phyloP scores from a whole-genome alignment of 2,888 invertebrate species.

The Nipponacmea schrenckii region DNA sequence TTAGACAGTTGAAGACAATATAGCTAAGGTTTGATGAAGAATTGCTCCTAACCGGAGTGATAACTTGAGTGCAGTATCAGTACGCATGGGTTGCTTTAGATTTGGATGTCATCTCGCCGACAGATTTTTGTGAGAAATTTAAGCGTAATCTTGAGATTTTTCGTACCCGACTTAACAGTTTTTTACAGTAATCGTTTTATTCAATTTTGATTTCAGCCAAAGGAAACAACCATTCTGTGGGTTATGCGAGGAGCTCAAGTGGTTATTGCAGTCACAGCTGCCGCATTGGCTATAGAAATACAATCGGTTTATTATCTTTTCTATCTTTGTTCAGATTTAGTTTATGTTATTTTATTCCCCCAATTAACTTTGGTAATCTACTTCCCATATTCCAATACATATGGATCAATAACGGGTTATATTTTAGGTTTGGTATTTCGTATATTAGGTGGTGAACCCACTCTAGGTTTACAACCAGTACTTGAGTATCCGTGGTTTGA shows the following conservation, averaged over 20 bases:
- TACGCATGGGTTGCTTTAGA: neutral
- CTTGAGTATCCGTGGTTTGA: constrained; percentile 34
- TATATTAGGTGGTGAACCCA: constrained; percentile 25
- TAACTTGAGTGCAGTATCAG: neutral
- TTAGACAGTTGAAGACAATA: too few relatives aligned
- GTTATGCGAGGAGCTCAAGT: constrained; percentile 86
- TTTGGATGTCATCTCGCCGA: too few relatives aligned
- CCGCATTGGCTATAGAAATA: constrained; percentile 94
- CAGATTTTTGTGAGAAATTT: too few relatives aligned
- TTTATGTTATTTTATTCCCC: constrained; percentile 97
- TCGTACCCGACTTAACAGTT: too few relatives aligned
- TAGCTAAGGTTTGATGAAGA: too few relatives aligned
- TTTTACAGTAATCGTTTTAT: neutral
- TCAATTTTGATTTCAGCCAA: constrained; percentile 74
- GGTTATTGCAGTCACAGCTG: constrained; percentile 80
- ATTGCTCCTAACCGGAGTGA: too few relatives aligned
- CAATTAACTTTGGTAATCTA: constrained; percentile 97
- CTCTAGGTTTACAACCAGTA: constrained; percentile 18
- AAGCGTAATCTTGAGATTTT: neutral
- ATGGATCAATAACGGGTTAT: constrained; percentile 81
- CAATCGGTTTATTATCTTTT: constrained; percentile 97
- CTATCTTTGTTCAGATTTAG: constrained; percentile 98
- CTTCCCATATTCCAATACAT: constrained; percentile 94
- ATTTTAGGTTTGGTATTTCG: constrained; percentile 41
- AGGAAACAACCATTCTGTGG: constrained; percentile 90